Base-by-base conservation (phyloP, 2,113 vertebrate species). In the Reinhardtius hippoglossoides region DNA sequence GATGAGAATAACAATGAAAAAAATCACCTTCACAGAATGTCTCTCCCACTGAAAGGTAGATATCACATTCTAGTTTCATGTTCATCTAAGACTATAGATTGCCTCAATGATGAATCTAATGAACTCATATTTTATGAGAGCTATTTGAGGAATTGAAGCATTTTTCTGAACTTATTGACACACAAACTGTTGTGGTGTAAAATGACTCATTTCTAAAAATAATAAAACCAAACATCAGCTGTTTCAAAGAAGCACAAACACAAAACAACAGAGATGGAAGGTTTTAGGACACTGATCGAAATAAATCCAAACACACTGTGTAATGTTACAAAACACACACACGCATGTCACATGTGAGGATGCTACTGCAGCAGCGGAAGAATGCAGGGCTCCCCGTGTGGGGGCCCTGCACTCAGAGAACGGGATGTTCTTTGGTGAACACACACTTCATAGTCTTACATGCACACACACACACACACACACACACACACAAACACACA, bases 371-470 rank as follows among this genome's bases (percentile, higher is more conserved):
- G 67, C 76, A 84, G 75, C 18, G 31, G 74, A 88, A 84, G 74
- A 80, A 81, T 59, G 50, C 81, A 89, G 88, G 80, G 76, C 84
- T 87, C 89, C 84, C 81, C 24, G 23, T 56, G 15, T 88, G 84
- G 55, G 82, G 73, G 82, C 9, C 31, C n/a, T n/a, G 31, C 31
- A 7, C 6, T 31, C 31, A 69, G 73, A 72, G 44, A 46, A 46
- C 44, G 44, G 44, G 44, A 46, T 46, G 44, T 46, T 46, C 44
- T 46, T 4, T 14, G 44, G 44, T 46, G 15, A 16, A 46, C 44
- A 46, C 44, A 46, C 15, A 46, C 44, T 46, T 46, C 44, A 46
- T 46, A 50, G 31, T 31, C 31, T 7, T 31, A 31, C 31, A 31
- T 7, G 5, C 27, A 27, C 27, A 27, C 27, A 27, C 27, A 27